Percentiles rank a stretch among this genome's conserved stretches.
phyloP scores from a whole-genome alignment of 2,113 vertebrate species.

The Heterotis niloticus region DNA sequence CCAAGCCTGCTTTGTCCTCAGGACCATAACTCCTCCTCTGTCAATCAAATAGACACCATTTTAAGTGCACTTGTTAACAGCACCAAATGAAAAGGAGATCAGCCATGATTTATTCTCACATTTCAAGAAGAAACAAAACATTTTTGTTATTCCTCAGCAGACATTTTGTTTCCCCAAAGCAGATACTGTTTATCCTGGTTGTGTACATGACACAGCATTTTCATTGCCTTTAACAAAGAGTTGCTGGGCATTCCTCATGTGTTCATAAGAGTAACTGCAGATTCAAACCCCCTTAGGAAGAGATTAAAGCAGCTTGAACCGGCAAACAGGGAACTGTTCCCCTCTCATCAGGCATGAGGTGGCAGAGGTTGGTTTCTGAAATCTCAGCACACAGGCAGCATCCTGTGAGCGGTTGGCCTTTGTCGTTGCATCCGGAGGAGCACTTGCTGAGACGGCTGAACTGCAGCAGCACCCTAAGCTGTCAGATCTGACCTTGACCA shows the following conservation, averaged over 20 bases:
- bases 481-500: constrained; percentile 66
- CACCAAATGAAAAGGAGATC: background rate
- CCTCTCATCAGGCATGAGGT: background rate
- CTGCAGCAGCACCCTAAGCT: constrained; percentile 47
- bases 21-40: background rate
- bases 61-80: background rate
- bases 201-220: no score
- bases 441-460: constrained; percentile 43
- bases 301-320: background rate
- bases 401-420: background rate
- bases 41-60: background rate
- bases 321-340: background rate
- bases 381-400: background rate
- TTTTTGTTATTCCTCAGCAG: no score
- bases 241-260: no score
- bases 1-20: background rate
- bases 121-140: no score
- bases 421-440: background rate
- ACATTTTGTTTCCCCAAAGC: no score
- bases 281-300: no score
- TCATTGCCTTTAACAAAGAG: no score
- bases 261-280: no score
- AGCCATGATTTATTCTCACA: background rate
- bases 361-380: background rate
- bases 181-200: no score